Conservation (phyloP, 1,140 invertebrate species). For the Philaenus spumarius region DNA sequence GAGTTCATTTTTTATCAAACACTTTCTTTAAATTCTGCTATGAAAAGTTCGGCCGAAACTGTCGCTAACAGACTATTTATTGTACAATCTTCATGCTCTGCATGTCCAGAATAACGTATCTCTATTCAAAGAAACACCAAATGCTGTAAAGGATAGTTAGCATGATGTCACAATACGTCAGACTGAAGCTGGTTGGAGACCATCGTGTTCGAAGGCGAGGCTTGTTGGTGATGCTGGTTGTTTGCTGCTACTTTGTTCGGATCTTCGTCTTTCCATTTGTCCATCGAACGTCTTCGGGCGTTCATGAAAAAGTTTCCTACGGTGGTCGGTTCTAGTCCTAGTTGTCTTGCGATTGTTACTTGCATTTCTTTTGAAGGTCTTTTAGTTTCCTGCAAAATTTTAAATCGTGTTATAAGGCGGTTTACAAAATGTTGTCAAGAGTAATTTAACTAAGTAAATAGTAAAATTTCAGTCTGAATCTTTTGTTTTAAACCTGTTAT, state of each 20-base stretch:
- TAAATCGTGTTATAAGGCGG: too few species aligned
- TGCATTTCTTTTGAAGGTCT: constrained; percentile 99
- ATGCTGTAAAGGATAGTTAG: constrained; percentile 27
- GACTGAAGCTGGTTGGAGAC: constrained; percentile 17
- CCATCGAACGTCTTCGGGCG: constrained; percentile 92
- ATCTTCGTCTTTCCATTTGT: constrained; percentile 97
- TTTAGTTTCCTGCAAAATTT: constrained; percentile 81
- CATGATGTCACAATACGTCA: constrained; percentile 30
- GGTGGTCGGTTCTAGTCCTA: constrained; percentile 96
- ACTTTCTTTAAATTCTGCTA: too few species aligned
- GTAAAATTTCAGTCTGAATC: too few species aligned
- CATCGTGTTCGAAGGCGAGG: constrained; percentile 13
- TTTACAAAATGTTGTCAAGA: too few species aligned
- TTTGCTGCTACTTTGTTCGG: constrained; percentile 32
- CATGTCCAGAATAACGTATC: neutral
- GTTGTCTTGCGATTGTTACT: constrained; percentile 95
- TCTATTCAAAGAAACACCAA: constrained; percentile 28
- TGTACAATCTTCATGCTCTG: neutral
- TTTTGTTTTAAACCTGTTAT: too few species aligned
- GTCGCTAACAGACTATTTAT: neutral
- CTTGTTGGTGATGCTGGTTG: constrained; percentile 2
- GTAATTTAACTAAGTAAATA: too few species aligned
- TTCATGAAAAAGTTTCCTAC: constrained; percentile 99
- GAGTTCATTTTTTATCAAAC: too few species aligned
- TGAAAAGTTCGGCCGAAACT: neutral